These are phyloP conservation scores for Oxyruncus cristatus DNA, from an alignment of 2,113 vertebrate genomes.

Conservation along the genomic window DNA sequence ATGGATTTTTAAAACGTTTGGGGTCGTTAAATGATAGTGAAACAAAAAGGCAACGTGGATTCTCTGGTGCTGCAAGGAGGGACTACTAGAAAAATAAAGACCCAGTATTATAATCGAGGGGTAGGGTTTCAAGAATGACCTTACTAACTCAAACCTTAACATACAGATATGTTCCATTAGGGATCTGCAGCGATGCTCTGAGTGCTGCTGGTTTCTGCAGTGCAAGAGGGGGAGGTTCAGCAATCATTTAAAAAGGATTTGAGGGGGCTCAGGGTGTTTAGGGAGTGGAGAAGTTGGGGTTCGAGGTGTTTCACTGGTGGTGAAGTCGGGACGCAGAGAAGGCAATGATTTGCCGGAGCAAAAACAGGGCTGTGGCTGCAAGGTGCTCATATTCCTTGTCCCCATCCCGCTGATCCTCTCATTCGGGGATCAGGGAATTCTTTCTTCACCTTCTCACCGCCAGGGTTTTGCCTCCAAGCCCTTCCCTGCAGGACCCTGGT, in stretches of 20 bases:
- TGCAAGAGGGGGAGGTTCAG: not conserved
- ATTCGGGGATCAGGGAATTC: accelerated
- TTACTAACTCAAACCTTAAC: not conserved
- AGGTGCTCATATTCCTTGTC: accelerated
- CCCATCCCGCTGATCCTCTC: not conserved
- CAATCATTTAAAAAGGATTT: not conserved
- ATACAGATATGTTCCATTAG: not conserved
- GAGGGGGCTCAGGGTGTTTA: not conserved
- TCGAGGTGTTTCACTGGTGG: not conserved
- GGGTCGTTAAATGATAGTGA: not conserved
- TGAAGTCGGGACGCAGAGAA: not conserved
- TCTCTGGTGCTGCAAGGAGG: not conserved
- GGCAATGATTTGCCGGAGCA: accelerated
- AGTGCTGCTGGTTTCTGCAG: not conserved
- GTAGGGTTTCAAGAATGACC: not conserved
- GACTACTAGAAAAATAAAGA: not conserved
- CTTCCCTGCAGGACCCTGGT: not conserved
- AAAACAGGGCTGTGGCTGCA: not conserved
- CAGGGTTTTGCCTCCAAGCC: not conserved
- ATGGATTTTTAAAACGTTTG: not conserved
- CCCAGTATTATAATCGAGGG: accelerated
- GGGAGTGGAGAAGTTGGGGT: not conserved
- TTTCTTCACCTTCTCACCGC: not conserved
- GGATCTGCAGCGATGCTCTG: not conserved
- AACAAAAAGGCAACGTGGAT: not conserved